Percentiles rank a stretch among this genome's conserved stretches.
Conservation (phyloP, 2,888 invertebrate species). For the Gari tellinella region DNA sequence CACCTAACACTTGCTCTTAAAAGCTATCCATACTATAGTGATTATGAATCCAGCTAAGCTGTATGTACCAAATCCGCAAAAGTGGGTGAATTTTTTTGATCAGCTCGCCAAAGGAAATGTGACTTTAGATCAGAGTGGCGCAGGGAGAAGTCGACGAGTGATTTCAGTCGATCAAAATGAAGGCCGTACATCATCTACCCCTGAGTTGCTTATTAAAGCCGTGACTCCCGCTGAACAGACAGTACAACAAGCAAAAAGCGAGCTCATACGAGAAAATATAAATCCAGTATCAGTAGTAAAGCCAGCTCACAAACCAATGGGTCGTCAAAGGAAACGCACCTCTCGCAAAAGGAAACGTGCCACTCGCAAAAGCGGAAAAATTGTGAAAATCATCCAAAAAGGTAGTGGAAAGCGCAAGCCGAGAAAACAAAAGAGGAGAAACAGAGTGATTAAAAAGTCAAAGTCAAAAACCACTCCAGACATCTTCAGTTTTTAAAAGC, state of each 20-base stretch:
- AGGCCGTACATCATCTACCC: not conserved
- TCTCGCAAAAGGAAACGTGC: conserved; percentile 2
- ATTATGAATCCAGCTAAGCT: conserved; percentile 33
- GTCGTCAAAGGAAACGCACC: conserved; percentile 1
- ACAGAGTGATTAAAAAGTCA: conserved; percentile 5
- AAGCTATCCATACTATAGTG: conserved; percentile 16
- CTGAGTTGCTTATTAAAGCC: conserved; percentile 21
- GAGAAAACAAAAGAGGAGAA: conserved; percentile 4
- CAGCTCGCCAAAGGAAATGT: conserved; percentile 25
- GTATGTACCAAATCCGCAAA: conserved; percentile 56
- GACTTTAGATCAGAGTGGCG: conserved; percentile 29
- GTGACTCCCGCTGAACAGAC: conserved; percentile 47
- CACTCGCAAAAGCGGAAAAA: not conserved
- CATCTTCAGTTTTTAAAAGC: too few species aligned
- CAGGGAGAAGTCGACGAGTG: conserved; percentile 16
- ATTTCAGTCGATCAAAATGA: not conserved
- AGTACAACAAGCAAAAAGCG: conserved; percentile 36
- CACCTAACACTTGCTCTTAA: conserved; percentile 46
- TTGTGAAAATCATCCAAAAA: conserved; percentile 8
- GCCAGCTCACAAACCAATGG: conserved; percentile 13
- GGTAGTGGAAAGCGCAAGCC: not conserved
- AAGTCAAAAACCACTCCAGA: not conserved
- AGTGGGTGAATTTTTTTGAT: conserved; percentile 49
- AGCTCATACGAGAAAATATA: conserved; percentile 40
- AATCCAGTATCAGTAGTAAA: conserved; percentile 25